Conservation (phyloP, 2,888 invertebrate genomes). For the Eristalis tenax region DNA sequence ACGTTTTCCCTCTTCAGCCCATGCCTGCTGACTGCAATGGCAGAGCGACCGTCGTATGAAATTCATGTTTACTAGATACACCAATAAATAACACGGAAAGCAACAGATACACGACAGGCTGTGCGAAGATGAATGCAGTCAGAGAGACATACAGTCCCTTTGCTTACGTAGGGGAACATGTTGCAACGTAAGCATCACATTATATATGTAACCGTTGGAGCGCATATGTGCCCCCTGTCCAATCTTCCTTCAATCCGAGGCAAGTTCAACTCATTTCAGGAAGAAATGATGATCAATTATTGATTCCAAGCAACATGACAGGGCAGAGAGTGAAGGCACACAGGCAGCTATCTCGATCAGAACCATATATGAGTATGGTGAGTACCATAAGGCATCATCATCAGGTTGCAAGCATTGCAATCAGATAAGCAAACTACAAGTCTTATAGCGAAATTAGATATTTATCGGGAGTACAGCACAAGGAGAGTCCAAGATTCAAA, state of each 20-base stretch:
- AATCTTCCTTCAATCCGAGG: slow-evolving; percentile 32
- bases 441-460: slow-evolving; percentile 70
- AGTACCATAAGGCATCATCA: slow-evolving; percentile 68
- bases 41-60: slow-evolving; percentile 49
- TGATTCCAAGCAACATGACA: slow-evolving; percentile 70
- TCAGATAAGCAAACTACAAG: slow-evolving; percentile 64
- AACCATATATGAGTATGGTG: slow-evolving; percentile 58
- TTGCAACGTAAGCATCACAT: slow-evolving; percentile 7
- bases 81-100: slow-evolving; percentile 61
- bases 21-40: slow-evolving; percentile 23
- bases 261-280: slow-evolving; percentile 68
- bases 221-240: slow-evolving; percentile 23
- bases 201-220: slow-evolving; percentile 19
- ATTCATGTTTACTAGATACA: slow-evolving; percentile 60
- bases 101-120: slow-evolving; percentile 41
- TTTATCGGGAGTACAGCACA: slow-evolving; percentile 46
- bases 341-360: slow-evolving; percentile 67
- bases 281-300: slow-evolving; percentile 72
- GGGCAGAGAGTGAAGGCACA: slow-evolving; percentile 68
- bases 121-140: not conserved
- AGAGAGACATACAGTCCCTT: slow-evolving; percentile 36
- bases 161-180: slow-evolving; percentile 65
- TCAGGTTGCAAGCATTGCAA: slow-evolving; percentile 68
- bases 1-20: slow-evolving; percentile 40
- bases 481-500: slow-evolving; percentile 11